Base-by-base conservation (phyloP, 2,797 vertebrate genomes). In the Acrossocheilus fasciatus region DNA sequence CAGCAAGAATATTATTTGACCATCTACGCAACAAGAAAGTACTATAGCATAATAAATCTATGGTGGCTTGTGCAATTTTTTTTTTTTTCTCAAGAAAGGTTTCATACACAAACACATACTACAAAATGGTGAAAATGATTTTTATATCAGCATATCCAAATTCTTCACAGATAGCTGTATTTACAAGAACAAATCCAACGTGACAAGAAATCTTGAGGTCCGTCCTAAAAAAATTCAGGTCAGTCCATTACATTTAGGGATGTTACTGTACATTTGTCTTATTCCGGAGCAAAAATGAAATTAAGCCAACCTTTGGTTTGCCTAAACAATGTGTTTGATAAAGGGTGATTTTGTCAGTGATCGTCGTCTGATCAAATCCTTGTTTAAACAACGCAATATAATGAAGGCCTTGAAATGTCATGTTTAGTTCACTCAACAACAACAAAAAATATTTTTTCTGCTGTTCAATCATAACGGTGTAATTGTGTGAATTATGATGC, bases 61-160 rank as follows among this genome's bases (percentile, higher is more conserved):
- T 78, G 54, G 20, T 64, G 41, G 26, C 11, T 18, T 39, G 18
- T 52, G 73, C 43, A 62, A 6, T 11, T 76, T 54, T 23, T 50
- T 34, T 62, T 54, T 23, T 50, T 34, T 62, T 36, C 17, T 20
- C 6, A 8, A 30, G 39, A 41, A 82, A 69, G 62, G 34, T 34
- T 47, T 43, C 15, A 85, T 8, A 52, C 20, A 54, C 11, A 69
- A 76, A 78, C 73, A 68, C 69, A 59, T n/a, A 34, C 62, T 72
- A 83, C 41, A 83, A 62, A 50, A 50, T 79, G 75, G 69, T 79
- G 66, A 83, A 82, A 87, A 87, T 78, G 30, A 73, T 20, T 9
- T 78, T 87, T 79, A 64, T 87, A 79, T 78, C 59, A 80, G 68
- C 81, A 72, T 83, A 77, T 64, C 43, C 50, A 73, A 50, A 82